Evolutionary conservation across 2,113 vertebrate genomes (phyloP).

Genomic region (Mesoclemmys tuberculata): DNA sequence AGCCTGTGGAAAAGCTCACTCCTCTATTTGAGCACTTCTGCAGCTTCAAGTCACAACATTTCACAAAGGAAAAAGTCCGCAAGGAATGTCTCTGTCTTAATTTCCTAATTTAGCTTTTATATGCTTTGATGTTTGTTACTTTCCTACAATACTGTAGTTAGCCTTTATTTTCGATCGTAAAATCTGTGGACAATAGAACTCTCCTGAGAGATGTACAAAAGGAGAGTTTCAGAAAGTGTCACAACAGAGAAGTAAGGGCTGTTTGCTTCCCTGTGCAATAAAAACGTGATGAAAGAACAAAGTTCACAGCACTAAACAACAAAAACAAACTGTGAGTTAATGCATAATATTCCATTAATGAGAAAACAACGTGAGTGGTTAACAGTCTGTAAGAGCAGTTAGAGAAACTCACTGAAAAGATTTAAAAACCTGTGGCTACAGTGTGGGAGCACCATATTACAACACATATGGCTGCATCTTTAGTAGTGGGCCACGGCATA

Average conservation of each 20-base stretch:
- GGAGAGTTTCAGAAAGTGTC: background rate
- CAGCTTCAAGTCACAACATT: constrained; percentile 50
- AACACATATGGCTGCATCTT: too few species aligned
- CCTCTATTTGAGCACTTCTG: constrained; percentile 42
- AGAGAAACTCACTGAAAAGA: background rate
- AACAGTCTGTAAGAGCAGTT: too few species aligned
- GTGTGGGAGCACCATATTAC: background rate
- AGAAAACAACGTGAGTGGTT: background rate
- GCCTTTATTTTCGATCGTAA: background rate
- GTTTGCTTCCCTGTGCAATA: background rate
- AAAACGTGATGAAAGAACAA: background rate
- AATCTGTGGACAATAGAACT: background rate
- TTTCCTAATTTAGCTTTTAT: constrained; percentile 47
- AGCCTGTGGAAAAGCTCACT: constrained; percentile 10
- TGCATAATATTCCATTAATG: too few species aligned
- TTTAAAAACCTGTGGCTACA: background rate
- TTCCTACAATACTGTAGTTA: background rate
- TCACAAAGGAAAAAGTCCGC: constrained; percentile 19
- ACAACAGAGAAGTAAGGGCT: background rate
- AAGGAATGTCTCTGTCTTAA: constrained; percentile 31
- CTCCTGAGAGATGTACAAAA: background rate
- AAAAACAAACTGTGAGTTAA: background rate
- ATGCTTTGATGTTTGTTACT: background rate
- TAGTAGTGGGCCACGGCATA: background rate
- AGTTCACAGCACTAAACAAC: background rate